Evolutionary conservation across 2,888 invertebrate species (phyloP), one percentile per base, ranked within the genome.

Genomic region (Drosophila lacicola): DNA sequence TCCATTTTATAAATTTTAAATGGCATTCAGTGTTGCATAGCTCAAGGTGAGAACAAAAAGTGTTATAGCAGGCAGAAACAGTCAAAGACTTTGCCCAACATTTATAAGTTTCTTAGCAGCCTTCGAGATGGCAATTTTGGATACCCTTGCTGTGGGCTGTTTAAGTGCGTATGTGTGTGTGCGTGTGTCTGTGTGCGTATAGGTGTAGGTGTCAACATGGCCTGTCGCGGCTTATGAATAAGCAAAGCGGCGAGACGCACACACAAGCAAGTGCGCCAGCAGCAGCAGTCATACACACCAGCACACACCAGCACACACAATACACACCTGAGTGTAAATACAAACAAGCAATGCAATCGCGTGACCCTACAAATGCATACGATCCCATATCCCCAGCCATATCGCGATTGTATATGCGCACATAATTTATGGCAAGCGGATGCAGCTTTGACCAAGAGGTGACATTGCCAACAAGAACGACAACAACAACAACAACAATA

Each of bases 211-310:
- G 78, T 79, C 78, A 79, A 82, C 82, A 63, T 65, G 64, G 53
- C 56, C 66, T 70, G 66, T 67, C 62, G 78, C 78, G 67, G 74
- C 74, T 78, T 74, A 63, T 74, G 81, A 83, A 80, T 81, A 78
- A 73, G 56, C 67, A 66, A 83, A 81, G 61, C 62, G 47, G 46
- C 46, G 65, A 65, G 67, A 68, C 60, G 33, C 56, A 60, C 42
- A 33, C 33, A 66, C 44, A 63, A 50, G 29, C 66, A 44, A 33
- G 17, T 19, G n/a, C 36, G 11, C 13, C 33, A 56, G 2, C 14
- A 47, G 51, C 45, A 61, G 13, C 36, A 47, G 34, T 17, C 1
- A 34, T 21, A 47, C n/a, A 29, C 51, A 39, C 44, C 33, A n/a
- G 17, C 58, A 34, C 21, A 11, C 39, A 47, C 50, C 19, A 19